Evolutionary conservation across 2,113 vertebrate genomes (phyloP), one percentile per base, ranked within the genome.

Genomic region (Arenaria interpres): DNA sequence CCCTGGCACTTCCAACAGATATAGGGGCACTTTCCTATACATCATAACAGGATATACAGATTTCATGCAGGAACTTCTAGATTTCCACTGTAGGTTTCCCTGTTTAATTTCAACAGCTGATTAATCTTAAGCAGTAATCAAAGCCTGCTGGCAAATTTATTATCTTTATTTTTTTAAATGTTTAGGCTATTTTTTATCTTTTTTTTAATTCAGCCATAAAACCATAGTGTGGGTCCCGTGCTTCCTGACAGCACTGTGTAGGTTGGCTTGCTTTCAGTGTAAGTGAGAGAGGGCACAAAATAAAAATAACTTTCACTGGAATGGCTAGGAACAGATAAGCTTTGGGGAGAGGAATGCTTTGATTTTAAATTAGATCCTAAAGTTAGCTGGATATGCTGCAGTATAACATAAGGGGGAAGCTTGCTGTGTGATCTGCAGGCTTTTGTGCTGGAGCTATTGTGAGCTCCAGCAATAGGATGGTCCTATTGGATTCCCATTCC

Each of bases 301-400:
- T 80, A 95, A 85, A 97, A 97, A 95, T 95, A 94, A 90, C 90
- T 95, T 80, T 62, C 56, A 86, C 33, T 93, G 64, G 89, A 92
- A 94, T 69, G 90, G 78, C 60, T 89, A 93, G 76, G 54, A 93
- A 89, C 22, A 71, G 88, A 90, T 87, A 94, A 87, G 90, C 68
- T 79, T 90, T 78, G 25, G 48, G 48, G 56, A 96, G 64, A 90
- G 56, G 72, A 95, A 95, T 89, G 92, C 87, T 94, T 78, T 95
- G 88, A 93, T 87, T 96, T 95, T 92, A 93, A 88, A 81, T 89
- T 68, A 95, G 94, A 92, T 95, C 88, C 93, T 84, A 78, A 88
- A 92, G 66, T 90, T 93, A 94, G 83, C 74, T 93, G 54, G 71
- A 73, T 83, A 66, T 50, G 41, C 89, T 93, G 74, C 75, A 80